Evolutionary conservation across 2,113 vertebrate genomes (phyloP), one percentile per base, ranked within the genome.

Genomic region (Oncorhynchus mykiss): DNA sequence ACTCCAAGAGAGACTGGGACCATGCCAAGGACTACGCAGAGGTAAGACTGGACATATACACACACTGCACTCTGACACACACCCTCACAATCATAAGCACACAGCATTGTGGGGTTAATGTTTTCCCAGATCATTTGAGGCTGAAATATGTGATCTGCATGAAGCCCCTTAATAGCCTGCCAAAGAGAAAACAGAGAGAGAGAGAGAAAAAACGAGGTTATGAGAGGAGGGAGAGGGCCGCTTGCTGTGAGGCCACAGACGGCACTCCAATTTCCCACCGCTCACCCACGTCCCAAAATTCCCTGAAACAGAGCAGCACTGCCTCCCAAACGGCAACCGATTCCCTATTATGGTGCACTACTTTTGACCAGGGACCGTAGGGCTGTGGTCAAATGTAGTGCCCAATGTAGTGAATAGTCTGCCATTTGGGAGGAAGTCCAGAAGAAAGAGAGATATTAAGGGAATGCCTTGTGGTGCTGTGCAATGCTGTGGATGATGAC

Each of bases 1-100:
- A 99, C 88, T 97, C 98, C 82, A 98, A 95, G 82, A 94, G 98
- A 89, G 98, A 99, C 86, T 99, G 98, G 98, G 97, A 97, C 85
- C 97, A 99, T 45, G 97, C 98, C 92, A 97, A 82, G 83, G 98
- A 99, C 94, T 99, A 98, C 0, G 95, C 99, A 64, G 97, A 99
- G 97, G 98, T 99, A 90, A 84, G 68, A 78, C 75, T 18, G 22
- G 24, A 45, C 39, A 45, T 45, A 45, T 45, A 45, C 39, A 45
- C 39, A 45, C 39, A 9, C 39, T 34, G 54, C 76, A 62, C 74
- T 20, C 77, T 45, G 39, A 74, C 68, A 74, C 74, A 70, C 74
- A 60, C 73, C 69, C 57, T 84, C 80, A 87, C 71, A 45, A 27
- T 29, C 72, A 70, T n/a, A 75, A 62, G 59, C 80, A 77, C 80